These are phyloP conservation scores for Lagria hirta DNA, from an alignment of 2,888 invertebrate genomes.

Conservation along the genomic window DNA sequence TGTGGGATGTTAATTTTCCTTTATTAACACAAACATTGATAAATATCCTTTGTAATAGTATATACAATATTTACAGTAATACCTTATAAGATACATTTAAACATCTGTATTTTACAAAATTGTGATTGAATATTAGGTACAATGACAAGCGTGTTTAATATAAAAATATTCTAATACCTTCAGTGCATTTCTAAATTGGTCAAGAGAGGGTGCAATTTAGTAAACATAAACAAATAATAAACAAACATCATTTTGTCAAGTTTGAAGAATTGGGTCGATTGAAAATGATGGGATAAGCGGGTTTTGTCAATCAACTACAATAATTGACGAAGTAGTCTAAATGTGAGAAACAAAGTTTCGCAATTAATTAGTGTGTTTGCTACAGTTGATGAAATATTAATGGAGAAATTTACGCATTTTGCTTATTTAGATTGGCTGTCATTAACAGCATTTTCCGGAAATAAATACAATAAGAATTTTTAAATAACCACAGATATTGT, in stretches of 20 bases:
- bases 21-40: constrained; percentile 40
- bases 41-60: constrained; percentile 36
- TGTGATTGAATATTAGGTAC: constrained; percentile 39
- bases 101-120: constrained; percentile 36
- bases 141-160: constrained; percentile 42
- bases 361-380: constrained; percentile 29
- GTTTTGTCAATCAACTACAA: constrained; percentile 3
- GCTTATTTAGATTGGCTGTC: constrained; percentile 34
- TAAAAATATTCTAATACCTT: constrained; percentile 45
- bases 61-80: constrained; percentile 38
- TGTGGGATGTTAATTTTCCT: constrained; percentile 12
- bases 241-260: no score
- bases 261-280: constrained; percentile 2
- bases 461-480: constrained; percentile 27
- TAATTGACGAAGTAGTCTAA: no score
- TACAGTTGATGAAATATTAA: constrained; percentile 34
- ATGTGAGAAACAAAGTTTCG: constrained; percentile 6
- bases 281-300: no score
- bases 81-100: constrained; percentile 29
- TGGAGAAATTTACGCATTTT: constrained; percentile 36
- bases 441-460: constrained; percentile 27
- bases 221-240: no score
- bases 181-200: constrained; percentile 45
- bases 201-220: constrained; percentile 38
- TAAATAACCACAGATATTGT: constrained; percentile 34